Base-by-base conservation (phyloP, 2,113 vertebrate genomes). In the Rhinolophus sinicus region DNA sequence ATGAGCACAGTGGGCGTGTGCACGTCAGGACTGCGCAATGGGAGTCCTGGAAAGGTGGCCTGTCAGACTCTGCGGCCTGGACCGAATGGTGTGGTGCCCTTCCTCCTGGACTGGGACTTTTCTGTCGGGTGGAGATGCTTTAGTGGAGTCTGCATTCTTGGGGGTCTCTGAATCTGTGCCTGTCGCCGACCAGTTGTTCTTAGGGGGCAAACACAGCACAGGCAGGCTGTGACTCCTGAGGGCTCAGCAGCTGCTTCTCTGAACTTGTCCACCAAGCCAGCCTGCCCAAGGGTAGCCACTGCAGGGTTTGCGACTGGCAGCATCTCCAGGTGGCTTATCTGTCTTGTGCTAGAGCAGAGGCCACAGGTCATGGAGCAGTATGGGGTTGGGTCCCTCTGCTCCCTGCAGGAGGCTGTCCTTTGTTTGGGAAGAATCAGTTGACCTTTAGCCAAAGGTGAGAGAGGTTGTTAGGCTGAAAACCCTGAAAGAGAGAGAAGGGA, bases 21-120 rank as follows among this genome's bases (percentile, higher is more conserved):
- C 15, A 6, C 21, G 26, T 84, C 50, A 75, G 77, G 13, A 10
- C n/a, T 33, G 21, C 5, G 4, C 33, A 1, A 1, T 22, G 38
- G 64, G 69, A 52, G 3, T 12, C 60, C 72, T 30, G 28, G 1
- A 96, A 98, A 97, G 98, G 98, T 94, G 98, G 98, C 96, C 98
- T 96, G 97, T 88, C 97, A 92, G 97, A 96, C 97, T 95, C 97
- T 95, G 47, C 30, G 95, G 98, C 98, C 98, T 98, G 98, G 98
- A 98, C 96, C 98, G 95, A 96, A 22, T 50, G 30, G 21, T 6
- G 8, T 9, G 56, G 70, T 72, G 52, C 98, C 98, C 98, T 93
- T 40, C 62, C 60, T 38, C 78, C 91, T 95, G 72, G 85, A 72
- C 52, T 92, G 86, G 86, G 81, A 65, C 30, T 97, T 97, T 98